Base-by-base conservation (phyloP, 2,113 vertebrate genomes). In the Rhagologus leucostigma region DNA sequence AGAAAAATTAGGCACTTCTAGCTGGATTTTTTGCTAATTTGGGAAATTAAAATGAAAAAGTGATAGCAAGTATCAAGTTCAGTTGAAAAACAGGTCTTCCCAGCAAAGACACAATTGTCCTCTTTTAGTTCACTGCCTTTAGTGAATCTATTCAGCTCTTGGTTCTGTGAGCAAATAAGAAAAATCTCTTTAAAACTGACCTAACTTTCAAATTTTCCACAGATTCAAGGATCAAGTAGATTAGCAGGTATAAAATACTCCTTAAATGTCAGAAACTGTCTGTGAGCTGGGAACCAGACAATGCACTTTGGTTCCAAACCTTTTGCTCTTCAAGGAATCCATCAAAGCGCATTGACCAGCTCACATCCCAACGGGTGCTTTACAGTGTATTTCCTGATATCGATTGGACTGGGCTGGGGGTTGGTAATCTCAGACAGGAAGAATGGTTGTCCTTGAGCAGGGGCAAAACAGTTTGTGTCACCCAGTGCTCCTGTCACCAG, bases 261-360 rank as follows among this genome's bases (percentile, higher is more conserved):
- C 44, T 84, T 81, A 84, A 77, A 74, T 90, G 56, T 87, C 88
- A 94, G 82, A 88, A 94, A 78, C 68, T 64, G n/a, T 41, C 81
- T 78, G 26, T 1, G 8, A 77, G 49, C 18, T 52, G 73, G 37
- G n/a, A 91, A 74, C 37, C n/a, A 91, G 84, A 68, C 62, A 94
- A 85, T 68, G 47, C 2, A 3, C 30, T 73, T 60, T 56, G 21
- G 81, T 91, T 82, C 75, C 75, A 77, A 95, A 85, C 46, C 70
- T 70, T 79, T 91, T 4, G 15, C 77, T 96, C 78, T 91, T 89
- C 62, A 82, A 94, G 80, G 71, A 68, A 65, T 78, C 60, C 88
- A 91, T 95, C 90, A 93, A 78, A 91, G 92, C 29, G 76, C 94
- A 96, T 96, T 95, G 96, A 96, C 88, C 79, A 87, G 57, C 79